Evolutionary conservation across 2,113 vertebrate genomes (phyloP).

Genomic region (Lamprologus lemairii): DNA sequence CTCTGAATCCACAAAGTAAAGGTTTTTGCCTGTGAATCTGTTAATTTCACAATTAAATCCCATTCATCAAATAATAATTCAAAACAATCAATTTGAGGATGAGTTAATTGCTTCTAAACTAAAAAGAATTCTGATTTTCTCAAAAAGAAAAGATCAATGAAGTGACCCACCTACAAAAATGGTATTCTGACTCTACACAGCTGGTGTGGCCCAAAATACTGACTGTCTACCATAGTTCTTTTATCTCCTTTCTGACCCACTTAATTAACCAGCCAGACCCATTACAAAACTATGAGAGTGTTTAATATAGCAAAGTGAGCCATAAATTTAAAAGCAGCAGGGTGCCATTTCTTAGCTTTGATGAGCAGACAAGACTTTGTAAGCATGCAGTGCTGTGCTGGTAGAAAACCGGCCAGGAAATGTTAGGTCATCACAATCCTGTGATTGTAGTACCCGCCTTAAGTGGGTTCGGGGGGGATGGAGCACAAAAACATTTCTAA

Average conservation of each 20-base stretch:
- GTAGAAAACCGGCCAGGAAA: slow-evolving; percentile 27
- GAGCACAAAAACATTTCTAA: slow-evolving; percentile 50
- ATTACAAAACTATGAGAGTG: slow-evolving; percentile 38
- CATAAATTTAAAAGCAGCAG: slow-evolving; percentile 44
- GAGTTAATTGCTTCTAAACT: not conserved
- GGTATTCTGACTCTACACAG: not conserved
- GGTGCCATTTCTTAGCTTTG: slow-evolving; percentile 48
- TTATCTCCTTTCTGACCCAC: slow-evolving; percentile 34
- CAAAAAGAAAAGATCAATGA: not conserved
- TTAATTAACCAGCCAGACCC: slow-evolving; percentile 37
- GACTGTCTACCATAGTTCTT: slow-evolving; percentile 8
- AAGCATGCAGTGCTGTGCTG: not conserved
- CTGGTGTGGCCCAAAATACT: not conserved
- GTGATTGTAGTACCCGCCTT: slow-evolving; percentile 8
- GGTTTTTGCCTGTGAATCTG: not conserved
- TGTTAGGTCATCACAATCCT: slow-evolving; percentile 61
- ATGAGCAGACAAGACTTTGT: slow-evolving; percentile 34
- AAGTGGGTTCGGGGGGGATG: slow-evolving; percentile 11
- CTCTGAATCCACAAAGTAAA: not conserved
- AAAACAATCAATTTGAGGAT: not conserved
- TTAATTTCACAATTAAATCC: not conserved
- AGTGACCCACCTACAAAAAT: not conserved
- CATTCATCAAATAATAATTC: not conserved
- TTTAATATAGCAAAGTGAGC: slow-evolving; percentile 56
- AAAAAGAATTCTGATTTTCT: not conserved